Base-by-base conservation (phyloP, 2,113 vertebrate species). In the Hiodon alosoides region DNA sequence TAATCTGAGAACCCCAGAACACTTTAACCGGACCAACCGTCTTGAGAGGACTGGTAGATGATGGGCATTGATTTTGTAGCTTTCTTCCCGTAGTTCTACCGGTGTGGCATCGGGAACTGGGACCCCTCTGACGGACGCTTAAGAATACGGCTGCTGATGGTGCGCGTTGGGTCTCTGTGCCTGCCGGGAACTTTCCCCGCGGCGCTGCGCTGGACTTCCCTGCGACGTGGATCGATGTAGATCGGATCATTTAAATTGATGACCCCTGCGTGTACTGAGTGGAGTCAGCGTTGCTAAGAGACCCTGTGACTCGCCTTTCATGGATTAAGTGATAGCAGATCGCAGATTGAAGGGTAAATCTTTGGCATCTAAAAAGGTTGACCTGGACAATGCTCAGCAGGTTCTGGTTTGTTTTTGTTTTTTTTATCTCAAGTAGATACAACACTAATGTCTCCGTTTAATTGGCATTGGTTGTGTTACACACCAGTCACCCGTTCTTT, bases 251-350 rank as follows among this genome's bases (percentile, higher is more conserved):
- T 60, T 47, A 58, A 73, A 79, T 82, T 64, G 71, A 68, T 80
- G 75, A 72, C 67, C 67, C 52, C 60, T 64, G 71, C 46, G 55
- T 66, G 64, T 47, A 17, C 55, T 58, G 46, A 59, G 4, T 53
- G 4, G 69, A 2, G 69, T 58, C 11, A 46, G 3, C 76, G 86
- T 90, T 90, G 87, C 87, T 89, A 84, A 87, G 87, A 85, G 82
- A 89, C 85, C 85, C 81, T 80, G 55, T 69, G 79, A 82, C 85
- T 79, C 31, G 77, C 75, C 77, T 82, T 78, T 85, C 83, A 78
- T 59, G 65, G 67, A 54, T 17, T 17, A 16, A 81, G 6, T 16
- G 51, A 69, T 57, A 57, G 47, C 57, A 50, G 62, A 73, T 66
- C 72, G 72, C 71, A 47, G 60, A 73, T 69, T 71, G 68, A 10